These are phyloP conservation scores for Nasonovia ribisnigri DNA, from an alignment of 2,888 invertebrate species.

Conservation along the genomic window DNA sequence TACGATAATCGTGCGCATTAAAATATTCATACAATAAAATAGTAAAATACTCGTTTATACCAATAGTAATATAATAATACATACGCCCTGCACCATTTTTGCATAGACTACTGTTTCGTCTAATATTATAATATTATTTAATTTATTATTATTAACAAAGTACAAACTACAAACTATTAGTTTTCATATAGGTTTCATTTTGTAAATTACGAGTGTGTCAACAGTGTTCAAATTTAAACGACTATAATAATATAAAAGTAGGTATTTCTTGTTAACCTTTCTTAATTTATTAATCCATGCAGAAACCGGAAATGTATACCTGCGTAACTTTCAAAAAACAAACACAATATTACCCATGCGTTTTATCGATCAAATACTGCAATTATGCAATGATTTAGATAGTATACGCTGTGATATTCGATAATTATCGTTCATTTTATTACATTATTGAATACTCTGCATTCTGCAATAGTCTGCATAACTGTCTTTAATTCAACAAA, in stretches of 20 bases:
- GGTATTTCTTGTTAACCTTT: conserved; percentile 3
- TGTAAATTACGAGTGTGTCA: background rate
- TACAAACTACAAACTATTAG: background rate
- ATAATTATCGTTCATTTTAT: background rate
- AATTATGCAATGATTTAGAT: background rate
- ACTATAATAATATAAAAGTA: background rate
- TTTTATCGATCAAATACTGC: background rate
- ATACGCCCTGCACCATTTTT: background rate
- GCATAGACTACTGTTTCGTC: background rate
- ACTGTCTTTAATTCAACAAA: background rate
- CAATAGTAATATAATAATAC: background rate
- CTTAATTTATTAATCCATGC: background rate
- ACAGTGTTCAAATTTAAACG: background rate
- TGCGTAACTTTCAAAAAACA: background rate
- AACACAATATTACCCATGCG: background rate
- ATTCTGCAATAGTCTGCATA: background rate
- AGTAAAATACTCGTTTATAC: background rate
- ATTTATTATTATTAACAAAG: no score
- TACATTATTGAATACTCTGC: background rate
- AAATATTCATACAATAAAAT: background rate
- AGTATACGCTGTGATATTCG: background rate
- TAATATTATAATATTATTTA: no score
- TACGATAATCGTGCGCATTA: background rate
- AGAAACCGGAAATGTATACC: conserved; percentile 9
- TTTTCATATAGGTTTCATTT: background rate